Conservation (phyloP, 2,888 invertebrate species). For the Melanchra persicariae region DNA sequence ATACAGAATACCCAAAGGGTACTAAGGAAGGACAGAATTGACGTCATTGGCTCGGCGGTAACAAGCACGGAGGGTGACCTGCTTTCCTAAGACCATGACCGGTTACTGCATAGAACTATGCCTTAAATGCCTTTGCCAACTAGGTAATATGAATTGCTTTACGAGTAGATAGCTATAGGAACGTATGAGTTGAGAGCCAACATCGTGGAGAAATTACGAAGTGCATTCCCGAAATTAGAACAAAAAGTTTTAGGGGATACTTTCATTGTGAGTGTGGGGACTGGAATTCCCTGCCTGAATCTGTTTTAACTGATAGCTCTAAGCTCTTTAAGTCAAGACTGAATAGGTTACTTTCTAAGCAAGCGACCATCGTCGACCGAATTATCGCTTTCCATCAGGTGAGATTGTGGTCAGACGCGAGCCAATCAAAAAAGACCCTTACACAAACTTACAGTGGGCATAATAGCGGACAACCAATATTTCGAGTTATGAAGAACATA, state of each 20-base stretch:
- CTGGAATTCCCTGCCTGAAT: too few species aligned
- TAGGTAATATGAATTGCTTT: background rate
- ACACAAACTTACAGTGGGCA: background rate
- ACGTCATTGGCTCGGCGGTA: slow-evolving; percentile 53
- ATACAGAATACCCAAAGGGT: slow-evolving; percentile 1
- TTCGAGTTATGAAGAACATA: background rate
- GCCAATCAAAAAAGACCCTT: background rate
- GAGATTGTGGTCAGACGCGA: too few species aligned
- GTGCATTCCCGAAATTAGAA: background rate
- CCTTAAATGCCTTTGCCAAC: slow-evolving; percentile 12
- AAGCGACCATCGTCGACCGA: too few species aligned
- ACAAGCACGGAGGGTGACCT: slow-evolving; percentile 56
- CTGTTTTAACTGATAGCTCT: too few species aligned
- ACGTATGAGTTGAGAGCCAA: background rate
- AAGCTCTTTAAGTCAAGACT: too few species aligned
- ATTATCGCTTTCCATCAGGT: too few species aligned
- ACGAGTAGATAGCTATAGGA: background rate
- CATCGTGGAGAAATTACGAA: background rate
- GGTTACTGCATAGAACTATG: slow-evolving; percentile 25
- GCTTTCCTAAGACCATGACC: slow-evolving; percentile 58
- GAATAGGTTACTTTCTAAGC: too few species aligned
- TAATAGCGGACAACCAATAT: background rate
- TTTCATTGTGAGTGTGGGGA: too few species aligned
- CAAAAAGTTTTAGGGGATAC: too few species aligned
- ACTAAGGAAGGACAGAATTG: slow-evolving; percentile 44